These are phyloP conservation scores for Pampusana beccarii DNA, from an alignment of 2,113 vertebrate genomes.

Conservation along the genomic window DNA sequence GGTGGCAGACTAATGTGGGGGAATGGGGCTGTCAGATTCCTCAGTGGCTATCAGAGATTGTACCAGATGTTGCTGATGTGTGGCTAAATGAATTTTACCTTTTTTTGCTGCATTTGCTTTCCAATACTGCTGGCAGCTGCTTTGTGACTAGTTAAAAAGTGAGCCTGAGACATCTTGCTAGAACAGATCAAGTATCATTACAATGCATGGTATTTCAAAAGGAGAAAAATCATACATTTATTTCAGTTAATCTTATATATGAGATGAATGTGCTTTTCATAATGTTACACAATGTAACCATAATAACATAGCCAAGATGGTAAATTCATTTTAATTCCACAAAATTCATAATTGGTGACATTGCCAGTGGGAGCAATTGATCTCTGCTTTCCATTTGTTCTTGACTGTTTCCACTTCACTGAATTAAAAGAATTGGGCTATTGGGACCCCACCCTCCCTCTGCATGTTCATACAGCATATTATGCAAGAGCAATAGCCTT, in stretches of 20 bases:
- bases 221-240: slow-evolving; percentile 47
- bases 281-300: slow-evolving; percentile 65
- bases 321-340: slow-evolving; percentile 71
- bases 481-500: slow-evolving; percentile 64
- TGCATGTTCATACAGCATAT: slow-evolving; percentile 50
- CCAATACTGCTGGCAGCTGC: slow-evolving; percentile 35
- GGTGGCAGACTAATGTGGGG: not conserved
- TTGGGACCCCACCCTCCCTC: slow-evolving; percentile 66
- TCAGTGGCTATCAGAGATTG: not conserved
- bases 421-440: slow-evolving; percentile 71
- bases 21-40: not conserved
- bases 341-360: slow-evolving; percentile 72
- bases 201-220: slow-evolving; percentile 20
- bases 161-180: slow-evolving; percentile 23
- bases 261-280: slow-evolving; percentile 54
- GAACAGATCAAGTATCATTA: slow-evolving; percentile 42
- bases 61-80: slow-evolving; percentile 29
- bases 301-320: slow-evolving; percentile 58
- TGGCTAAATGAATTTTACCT: slow-evolving; percentile 8
- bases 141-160: slow-evolving; percentile 43
- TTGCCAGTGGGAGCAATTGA: slow-evolving; percentile 72
- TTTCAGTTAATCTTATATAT: slow-evolving; percentile 59
- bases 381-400: slow-evolving; percentile 73
- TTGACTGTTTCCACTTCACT: slow-evolving; percentile 73
- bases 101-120: slow-evolving; percentile 26